Conservation (phyloP, 2,797 vertebrate species). For the Emys orbicularis region DNA sequence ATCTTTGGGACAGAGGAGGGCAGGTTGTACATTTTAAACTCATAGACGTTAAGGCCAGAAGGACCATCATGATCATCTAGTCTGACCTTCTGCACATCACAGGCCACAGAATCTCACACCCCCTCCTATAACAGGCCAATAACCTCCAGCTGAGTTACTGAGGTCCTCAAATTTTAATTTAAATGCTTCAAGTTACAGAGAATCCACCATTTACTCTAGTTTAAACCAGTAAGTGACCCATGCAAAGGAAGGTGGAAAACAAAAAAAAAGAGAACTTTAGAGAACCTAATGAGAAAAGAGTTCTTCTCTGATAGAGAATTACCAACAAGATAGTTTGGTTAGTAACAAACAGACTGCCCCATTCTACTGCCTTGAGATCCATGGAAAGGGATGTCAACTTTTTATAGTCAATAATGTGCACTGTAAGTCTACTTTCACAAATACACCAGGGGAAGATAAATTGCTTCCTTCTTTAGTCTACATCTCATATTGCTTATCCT, state of each 20-base stretch:
- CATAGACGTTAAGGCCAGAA: background rate
- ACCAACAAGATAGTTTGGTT: background rate
- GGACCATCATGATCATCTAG: background rate
- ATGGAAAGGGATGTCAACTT: background rate
- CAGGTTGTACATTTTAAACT: background rate
- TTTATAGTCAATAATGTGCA: background rate
- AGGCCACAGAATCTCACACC: background rate
- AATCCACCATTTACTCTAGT: background rate
- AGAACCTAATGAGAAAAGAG: background rate
- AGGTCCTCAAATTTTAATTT: background rate
- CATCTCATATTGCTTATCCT: background rate
- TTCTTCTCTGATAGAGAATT: background rate
- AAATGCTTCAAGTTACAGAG: background rate
- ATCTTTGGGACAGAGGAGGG: background rate
- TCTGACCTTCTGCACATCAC: background rate
- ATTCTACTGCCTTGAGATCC: background rate
- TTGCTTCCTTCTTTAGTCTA: background rate
- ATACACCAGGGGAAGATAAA: background rate
- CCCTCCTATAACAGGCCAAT: background rate
- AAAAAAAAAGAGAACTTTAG: background rate
- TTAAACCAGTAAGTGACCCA: background rate
- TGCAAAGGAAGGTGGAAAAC: background rate
- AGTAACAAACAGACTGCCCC: background rate
- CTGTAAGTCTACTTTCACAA: slow-evolving; percentile 1
- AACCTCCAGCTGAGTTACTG: background rate